Percentiles rank a stretch among this genome's conserved stretches.
These are phyloP conservation scores for Gobionotothen gibberifrons DNA, from an alignment of 2,797 vertebrate species.

Conservation along the genomic window DNA sequence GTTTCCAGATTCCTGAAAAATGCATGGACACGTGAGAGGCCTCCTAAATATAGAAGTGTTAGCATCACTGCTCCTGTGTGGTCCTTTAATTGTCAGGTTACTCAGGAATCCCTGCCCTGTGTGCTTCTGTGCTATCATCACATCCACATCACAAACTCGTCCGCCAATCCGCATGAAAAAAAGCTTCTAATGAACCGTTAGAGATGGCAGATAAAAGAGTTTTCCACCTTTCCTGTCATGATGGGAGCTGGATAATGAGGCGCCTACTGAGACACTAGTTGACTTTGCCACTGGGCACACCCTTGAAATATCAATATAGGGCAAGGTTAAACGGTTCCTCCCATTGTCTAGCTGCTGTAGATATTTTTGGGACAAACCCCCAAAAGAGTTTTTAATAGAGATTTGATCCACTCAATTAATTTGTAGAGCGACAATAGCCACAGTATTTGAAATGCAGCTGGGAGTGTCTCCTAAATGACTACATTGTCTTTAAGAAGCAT, in stretches of 20 bases:
- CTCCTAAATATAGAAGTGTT: slow-evolving; percentile 83
- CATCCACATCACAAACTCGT: slow-evolving; percentile 49
- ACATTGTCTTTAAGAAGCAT: slow-evolving; percentile 26
- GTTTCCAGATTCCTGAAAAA: slow-evolving; percentile 77
- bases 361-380: slow-evolving; percentile 72
- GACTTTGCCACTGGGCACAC: slow-evolving; percentile 82
- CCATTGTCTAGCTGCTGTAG: slow-evolving; percentile 64
- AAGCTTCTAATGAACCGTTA: slow-evolving; percentile 55
- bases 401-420: slow-evolving; percentile 60
- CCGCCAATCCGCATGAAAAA: slow-evolving; percentile 50
- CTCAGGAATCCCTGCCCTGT: slow-evolving; percentile 56
- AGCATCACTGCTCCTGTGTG: slow-evolving; percentile 65
- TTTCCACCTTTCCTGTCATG: slow-evolving; percentile 73
- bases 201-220: slow-evolving; percentile 67
- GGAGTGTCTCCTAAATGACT: slow-evolving; percentile 16
- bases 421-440: slow-evolving; percentile 44
- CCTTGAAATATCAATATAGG: slow-evolving; percentile 77
- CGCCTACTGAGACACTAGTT: slow-evolving; percentile 70
- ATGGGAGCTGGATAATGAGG: slow-evolving; percentile 75
- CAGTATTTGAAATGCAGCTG: slow-evolving; percentile 37
- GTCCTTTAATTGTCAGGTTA: slow-evolving; percentile 75
- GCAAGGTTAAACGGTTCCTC: slow-evolving; percentile 80
- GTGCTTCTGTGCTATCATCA: slow-evolving; percentile 31
- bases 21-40: slow-evolving; percentile 82
- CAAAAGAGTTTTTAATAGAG: slow-evolving; percentile 48